These are phyloP conservation scores for Gopherus evgoodei DNA, from an alignment of 2,113 vertebrate species.

Conservation along the genomic window DNA sequence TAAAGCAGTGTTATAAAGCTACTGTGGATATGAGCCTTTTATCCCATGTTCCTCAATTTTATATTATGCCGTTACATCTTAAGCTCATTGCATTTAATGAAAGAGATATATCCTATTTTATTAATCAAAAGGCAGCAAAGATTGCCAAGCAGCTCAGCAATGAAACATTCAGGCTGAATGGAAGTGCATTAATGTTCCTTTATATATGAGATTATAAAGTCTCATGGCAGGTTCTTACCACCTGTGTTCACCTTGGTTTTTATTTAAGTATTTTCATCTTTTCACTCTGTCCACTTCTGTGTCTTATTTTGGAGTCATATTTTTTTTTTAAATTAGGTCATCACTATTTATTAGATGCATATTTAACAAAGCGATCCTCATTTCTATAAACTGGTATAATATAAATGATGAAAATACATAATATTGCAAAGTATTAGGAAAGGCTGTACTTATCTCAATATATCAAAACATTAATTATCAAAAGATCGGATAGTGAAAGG, in stretches of 20 bases:
- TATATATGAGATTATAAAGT: conserved; percentile 13
- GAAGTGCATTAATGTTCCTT: not conserved
- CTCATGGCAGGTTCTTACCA: not conserved
- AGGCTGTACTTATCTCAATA: not conserved
- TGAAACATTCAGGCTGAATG: conserved; percentile 21
- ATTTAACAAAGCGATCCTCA: not conserved
- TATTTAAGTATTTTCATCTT: not conserved
- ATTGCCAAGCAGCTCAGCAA: not conserved
- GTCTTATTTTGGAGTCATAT: not conserved
- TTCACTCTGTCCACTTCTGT: not conserved
- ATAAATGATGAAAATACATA: not conserved
- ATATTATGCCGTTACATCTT: conserved; percentile 36
- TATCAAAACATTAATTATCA: not conserved
- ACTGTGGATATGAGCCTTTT: conserved; percentile 29
- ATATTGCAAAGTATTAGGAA: not conserved
- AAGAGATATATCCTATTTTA: conserved; percentile 52
- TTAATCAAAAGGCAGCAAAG: conserved; percentile 46
- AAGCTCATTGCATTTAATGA: conserved; percentile 52
- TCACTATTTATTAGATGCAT: not conserved
- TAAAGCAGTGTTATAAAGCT: conserved; percentile 54
- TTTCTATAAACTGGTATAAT: not conserved
- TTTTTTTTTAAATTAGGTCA: conserved; percentile 12
- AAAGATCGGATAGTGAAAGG: not conserved
- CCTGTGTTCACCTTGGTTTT: not conserved
- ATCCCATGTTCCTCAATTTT: conserved; percentile 19